Percentiles rank a stretch among this genome's conserved stretches.
Evolutionary conservation across 2,797 vertebrate species (phyloP).

Genomic region (Oryzias dopingdopingensis): DNA sequence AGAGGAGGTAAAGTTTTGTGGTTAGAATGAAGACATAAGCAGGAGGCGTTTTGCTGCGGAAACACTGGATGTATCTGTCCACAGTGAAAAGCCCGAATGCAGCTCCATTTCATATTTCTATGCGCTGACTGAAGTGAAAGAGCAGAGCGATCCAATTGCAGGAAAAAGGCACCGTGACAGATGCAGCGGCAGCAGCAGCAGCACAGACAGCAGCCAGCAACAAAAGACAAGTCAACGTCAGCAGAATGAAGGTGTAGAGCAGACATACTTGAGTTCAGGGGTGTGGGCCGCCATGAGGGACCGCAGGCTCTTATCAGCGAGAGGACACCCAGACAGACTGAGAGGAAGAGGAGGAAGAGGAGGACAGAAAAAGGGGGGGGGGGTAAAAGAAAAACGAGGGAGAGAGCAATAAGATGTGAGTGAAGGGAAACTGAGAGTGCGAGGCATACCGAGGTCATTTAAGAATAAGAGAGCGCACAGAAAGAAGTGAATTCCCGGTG

Average conservation of each 20-base stretch:
- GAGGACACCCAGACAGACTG: constrained; percentile 99
- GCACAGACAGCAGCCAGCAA: constrained; percentile 41
- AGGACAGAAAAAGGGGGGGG: constrained; percentile 34
- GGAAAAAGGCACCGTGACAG: constrained; percentile 30
- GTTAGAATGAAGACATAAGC: background rate
- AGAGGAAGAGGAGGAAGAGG: constrained; percentile 26
- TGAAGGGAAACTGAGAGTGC: constrained; percentile 70
- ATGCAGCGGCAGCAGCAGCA: constrained; percentile 30
- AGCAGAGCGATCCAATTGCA: constrained; percentile 16
- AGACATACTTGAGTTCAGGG: constrained; percentile 99
- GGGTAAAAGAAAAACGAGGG: constrained; percentile 22
- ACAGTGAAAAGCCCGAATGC: background rate
- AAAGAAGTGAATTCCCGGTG: constrained; percentile 67
- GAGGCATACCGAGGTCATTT: constrained; percentile 70
- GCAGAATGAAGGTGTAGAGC: constrained; percentile 60
- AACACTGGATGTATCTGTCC: background rate
- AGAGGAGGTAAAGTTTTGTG: constrained; percentile 9
- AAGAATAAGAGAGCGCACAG: constrained; percentile 61
- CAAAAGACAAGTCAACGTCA: constrained; percentile 47
- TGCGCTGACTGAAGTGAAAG: background rate
- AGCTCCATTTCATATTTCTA: too few species aligned
- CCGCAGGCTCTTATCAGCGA: constrained; percentile 99
- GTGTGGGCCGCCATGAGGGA: constrained; percentile 99
- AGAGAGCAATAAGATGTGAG: constrained; percentile 53
- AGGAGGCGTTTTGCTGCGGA: background rate